A percentile compares a stretch with the other conserved stretches of the same genome.
Conservation (phyloP, 37 sponge, comb jelly and placozoan species). For the Lycopodina hypogea region DNA sequence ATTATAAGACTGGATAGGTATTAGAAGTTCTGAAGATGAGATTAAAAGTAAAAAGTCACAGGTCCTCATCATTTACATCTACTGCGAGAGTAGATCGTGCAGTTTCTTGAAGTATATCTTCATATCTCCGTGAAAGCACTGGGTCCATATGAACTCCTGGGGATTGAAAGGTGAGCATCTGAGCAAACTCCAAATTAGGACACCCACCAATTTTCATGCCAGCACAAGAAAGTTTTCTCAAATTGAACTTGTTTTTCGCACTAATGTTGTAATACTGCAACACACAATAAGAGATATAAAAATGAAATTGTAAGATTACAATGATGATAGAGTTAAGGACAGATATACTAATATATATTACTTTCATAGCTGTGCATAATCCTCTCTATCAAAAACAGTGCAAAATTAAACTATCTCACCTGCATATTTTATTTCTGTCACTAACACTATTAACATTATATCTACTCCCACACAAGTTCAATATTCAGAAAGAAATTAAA, state of each 20-base stretch:
- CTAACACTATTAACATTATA: constrained; percentile 95
- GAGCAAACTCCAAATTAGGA: constrained; percentile 92
- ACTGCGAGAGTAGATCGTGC: constrained; percentile 84
- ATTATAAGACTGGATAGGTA: no score
- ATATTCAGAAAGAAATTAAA: no score
- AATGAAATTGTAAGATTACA: not conserved
- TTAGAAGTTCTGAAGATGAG: no score
- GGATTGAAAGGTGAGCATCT: constrained; percentile 91
- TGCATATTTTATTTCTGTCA: constrained; percentile 98
- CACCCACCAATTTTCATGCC: constrained; percentile 92
- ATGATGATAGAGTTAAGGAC: not conserved
- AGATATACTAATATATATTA: not conserved
- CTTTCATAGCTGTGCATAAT: not conserved
- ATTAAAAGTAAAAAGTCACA: no score
- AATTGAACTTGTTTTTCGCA: constrained; percentile 98
- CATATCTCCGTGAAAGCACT: constrained; percentile 66
- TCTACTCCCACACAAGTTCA: constrained; percentile 98
- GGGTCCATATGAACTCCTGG: constrained; percentile 95
- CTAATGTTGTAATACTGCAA: constrained; percentile 96
- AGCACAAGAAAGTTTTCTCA: constrained; percentile 98
- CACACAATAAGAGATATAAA: not conserved
- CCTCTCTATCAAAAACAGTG: not conserved
- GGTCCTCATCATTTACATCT: constrained; percentile 80
- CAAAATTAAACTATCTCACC: constrained; percentile 32
- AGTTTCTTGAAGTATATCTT: constrained; percentile 79